phyloP scores from a whole-genome alignment of 2,113 vertebrate genomes.

The Megalops atlanticus region DNA sequence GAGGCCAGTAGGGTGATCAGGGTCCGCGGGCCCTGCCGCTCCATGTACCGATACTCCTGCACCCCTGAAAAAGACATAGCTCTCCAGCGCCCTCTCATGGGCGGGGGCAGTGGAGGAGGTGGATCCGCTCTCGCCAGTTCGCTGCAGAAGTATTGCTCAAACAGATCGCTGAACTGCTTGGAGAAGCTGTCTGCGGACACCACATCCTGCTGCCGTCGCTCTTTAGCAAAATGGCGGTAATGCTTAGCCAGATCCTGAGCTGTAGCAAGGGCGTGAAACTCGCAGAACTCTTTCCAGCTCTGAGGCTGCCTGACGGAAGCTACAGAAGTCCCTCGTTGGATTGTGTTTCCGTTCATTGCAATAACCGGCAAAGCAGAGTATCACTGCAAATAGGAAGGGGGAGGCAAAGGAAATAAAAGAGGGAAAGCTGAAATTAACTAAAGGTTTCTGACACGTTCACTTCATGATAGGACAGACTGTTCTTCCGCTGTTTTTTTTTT shows the following conservation, averaged over 20 bases:
- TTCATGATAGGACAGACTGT: too few species aligned
- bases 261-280: slow-evolving; percentile 87
- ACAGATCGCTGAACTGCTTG: slow-evolving; percentile 87
- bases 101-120: slow-evolving; percentile 37
- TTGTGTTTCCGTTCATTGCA: slow-evolving; percentile 94
- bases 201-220: slow-evolving; percentile 81
- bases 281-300: slow-evolving; percentile 97
- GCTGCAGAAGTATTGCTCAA: slow-evolving; percentile 89
- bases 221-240: slow-evolving; percentile 85
- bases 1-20: slow-evolving; percentile 58
- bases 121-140: slow-evolving; percentile 81
- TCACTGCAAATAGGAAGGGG: slow-evolving; percentile 60
- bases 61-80: slow-evolving; percentile 69
- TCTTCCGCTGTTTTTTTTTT: too few species aligned
- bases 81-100: slow-evolving; percentile 61
- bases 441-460: not conserved
- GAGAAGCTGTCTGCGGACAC: slow-evolving; percentile 88
- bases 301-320: slow-evolving; percentile 62
- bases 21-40: slow-evolving; percentile 58
- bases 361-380: slow-evolving; percentile 76
- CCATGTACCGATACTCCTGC: slow-evolving; percentile 87
- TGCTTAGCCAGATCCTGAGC: slow-evolving; percentile 88
- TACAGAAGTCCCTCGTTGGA: slow-evolving; percentile 74
- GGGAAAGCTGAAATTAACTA: not conserved
- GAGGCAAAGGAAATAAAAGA: not conserved